phyloP scores from a whole-genome alignment of 2,797 vertebrate genomes.

The Crotalus adamanteus region DNA sequence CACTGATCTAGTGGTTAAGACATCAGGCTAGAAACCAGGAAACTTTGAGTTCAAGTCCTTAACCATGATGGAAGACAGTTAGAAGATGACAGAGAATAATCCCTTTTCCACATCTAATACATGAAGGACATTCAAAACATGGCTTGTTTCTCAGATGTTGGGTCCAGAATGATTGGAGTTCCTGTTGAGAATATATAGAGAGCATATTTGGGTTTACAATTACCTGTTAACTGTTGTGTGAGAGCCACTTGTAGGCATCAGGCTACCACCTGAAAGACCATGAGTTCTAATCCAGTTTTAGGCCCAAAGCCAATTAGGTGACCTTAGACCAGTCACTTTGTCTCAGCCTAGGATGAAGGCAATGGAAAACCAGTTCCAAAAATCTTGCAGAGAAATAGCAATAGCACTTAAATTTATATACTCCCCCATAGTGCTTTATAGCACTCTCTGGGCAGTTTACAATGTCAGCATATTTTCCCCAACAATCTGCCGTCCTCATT shows the following conservation, averaged over 20 bases:
- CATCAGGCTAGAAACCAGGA: background rate
- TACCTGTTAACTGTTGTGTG: background rate
- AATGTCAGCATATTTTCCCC: background rate
- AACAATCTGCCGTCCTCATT: background rate
- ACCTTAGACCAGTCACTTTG: background rate
- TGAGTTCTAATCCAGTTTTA: background rate
- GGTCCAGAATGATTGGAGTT: background rate
- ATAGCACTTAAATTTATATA: background rate
- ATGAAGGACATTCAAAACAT: background rate
- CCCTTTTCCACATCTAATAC: background rate
- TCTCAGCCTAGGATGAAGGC: background rate
- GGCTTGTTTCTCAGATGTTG: background rate
- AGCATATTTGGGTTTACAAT: background rate
- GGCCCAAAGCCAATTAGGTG: background rate
- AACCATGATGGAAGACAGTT: background rate
- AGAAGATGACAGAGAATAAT: background rate
- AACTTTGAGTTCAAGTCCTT: background rate
- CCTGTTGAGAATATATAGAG: background rate
- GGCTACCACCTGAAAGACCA: background rate
- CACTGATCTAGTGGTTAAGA: background rate
- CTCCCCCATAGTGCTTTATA: background rate
- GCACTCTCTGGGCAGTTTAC: background rate
- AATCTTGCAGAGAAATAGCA: background rate
- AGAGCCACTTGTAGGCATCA: background rate
- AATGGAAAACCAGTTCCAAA: background rate